phyloP scores from a whole-genome alignment of 2,888 invertebrate species.

The Tetranychus piercei region DNA sequence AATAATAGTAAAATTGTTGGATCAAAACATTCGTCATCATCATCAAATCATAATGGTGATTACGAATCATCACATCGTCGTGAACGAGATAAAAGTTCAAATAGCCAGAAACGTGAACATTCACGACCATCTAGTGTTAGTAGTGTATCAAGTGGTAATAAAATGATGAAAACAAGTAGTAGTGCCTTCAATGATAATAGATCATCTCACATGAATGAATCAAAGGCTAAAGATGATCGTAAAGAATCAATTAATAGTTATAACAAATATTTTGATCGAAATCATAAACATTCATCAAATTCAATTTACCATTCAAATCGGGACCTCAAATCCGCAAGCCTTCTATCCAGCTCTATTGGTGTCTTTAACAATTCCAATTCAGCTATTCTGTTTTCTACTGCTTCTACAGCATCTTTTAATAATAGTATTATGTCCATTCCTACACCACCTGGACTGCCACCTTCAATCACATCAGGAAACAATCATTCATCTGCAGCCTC shows the following conservation, averaged over 20 bases:
- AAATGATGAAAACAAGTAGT: slow-evolving; percentile 5
- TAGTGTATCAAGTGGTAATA: background rate
- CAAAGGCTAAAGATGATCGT: background rate
- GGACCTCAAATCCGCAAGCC: background rate
- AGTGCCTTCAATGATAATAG: slow-evolving; percentile 3
- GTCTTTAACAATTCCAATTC: background rate
- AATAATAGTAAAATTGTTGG: too few species aligned
- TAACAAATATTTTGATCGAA: background rate
- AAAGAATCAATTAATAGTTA: background rate
- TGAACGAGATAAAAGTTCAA: background rate
- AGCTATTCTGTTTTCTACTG: background rate
- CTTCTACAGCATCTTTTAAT: background rate
- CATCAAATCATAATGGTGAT: background rate
- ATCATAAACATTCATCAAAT: background rate
- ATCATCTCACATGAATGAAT: background rate
- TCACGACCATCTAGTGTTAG: background rate
- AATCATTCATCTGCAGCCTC: background rate
- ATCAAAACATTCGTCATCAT: background rate
- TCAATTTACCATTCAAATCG: background rate
- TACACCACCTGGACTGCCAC: background rate
- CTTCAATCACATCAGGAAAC: background rate
- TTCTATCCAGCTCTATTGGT: background rate
- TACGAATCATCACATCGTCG: background rate
- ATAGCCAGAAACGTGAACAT: background rate
- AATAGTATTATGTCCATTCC: background rate